These are phyloP conservation scores for Acanthosepion pharaonis DNA, from an alignment of 2,888 invertebrate genomes.

Conservation along the genomic window DNA sequence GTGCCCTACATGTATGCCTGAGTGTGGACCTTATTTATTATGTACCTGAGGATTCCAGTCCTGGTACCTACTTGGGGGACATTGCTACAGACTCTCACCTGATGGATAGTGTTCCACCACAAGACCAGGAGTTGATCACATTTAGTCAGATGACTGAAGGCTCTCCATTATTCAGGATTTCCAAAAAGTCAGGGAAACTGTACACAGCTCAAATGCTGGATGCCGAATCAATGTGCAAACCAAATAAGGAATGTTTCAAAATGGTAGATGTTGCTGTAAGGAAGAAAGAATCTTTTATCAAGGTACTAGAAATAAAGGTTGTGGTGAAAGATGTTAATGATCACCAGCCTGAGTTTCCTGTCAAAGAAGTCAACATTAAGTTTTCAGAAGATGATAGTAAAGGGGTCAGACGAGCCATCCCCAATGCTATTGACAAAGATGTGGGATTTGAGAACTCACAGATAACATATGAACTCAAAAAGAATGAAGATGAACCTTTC, in stretches of 20 bases:
- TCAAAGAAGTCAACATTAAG: conserved; percentile 3
- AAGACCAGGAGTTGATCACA: neutral
- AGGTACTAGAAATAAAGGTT: neutral
- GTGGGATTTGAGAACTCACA: neutral
- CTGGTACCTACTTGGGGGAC: neutral
- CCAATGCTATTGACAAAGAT: neutral
- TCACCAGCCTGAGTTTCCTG: conserved; percentile 33
- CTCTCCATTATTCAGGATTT: neutral
- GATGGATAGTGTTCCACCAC: neutral
- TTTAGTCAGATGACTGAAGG: neutral
- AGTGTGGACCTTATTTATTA: neutral
- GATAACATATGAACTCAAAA: neutral
- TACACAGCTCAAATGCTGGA: neutral
- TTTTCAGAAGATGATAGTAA: neutral
- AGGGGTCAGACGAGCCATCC: neutral
- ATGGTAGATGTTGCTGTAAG: neutral
- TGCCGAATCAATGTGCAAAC: neutral
- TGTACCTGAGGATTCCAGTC: neutral
- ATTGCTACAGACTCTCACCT: neutral
- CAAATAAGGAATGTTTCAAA: conserved; percentile 17
- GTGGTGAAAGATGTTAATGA: neutral
- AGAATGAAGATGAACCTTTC: neutral
- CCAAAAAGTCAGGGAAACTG: neutral
- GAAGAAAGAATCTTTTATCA: neutral
- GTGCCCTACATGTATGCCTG: neutral